These are phyloP conservation scores for Rhinophrynus dorsalis DNA, from an alignment of 2,797 vertebrate species.

Conservation along the genomic window DNA sequence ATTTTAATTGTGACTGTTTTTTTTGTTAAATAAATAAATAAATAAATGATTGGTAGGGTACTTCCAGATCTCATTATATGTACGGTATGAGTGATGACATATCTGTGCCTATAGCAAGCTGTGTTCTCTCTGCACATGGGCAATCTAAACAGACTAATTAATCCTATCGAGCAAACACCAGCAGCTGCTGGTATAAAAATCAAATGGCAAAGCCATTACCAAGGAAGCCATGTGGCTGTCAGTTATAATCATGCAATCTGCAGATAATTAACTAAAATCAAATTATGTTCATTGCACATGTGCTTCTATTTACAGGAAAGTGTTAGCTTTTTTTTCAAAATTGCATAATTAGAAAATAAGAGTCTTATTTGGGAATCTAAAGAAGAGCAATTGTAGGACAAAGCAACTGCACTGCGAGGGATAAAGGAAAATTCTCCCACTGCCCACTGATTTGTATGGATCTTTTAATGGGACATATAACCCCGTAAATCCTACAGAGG, in stretches of 20 bases:
- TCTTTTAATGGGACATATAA: too few relatives aligned
- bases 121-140: not conserved
- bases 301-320: not conserved
- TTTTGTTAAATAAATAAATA: too few relatives aligned
- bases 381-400: too few relatives aligned
- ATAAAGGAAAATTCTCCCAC: too few relatives aligned
- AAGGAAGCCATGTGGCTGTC: conserved; percentile 32
- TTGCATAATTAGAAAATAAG: too few relatives aligned
- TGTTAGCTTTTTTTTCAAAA: not conserved
- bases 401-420: too few relatives aligned
- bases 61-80: too few relatives aligned
- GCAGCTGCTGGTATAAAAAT: conserved; percentile 13
- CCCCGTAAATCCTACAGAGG: too few relatives aligned
- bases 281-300: conserved; percentile 10
- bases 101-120: not conserved
- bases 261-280: conserved; percentile 21
- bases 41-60: too few relatives aligned
- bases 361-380: too few relatives aligned
- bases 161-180: conserved; percentile 37
- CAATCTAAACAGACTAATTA: not conserved
- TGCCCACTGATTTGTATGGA: too few relatives aligned
- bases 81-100: not conserved
- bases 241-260: conserved; percentile 21
- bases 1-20: too few relatives aligned
- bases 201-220: conserved; percentile 19